Base-by-base conservation (phyloP, 2,797 vertebrate genomes). In the Catamblyrhynchus diadema region DNA sequence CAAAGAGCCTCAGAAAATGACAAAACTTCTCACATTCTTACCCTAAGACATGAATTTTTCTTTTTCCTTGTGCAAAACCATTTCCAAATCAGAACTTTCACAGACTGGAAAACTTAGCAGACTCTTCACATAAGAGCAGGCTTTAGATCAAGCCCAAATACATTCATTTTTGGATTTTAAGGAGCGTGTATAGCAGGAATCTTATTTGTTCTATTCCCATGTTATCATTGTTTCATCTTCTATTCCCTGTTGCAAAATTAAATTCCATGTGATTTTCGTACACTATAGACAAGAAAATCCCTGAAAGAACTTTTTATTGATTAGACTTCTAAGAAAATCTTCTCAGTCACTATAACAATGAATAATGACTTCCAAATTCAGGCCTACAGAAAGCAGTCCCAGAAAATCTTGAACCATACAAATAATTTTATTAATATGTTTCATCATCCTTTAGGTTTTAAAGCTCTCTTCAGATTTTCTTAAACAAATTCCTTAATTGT, bases 231-330 rank as follows among this genome's bases (percentile, higher is more conserved):
- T 64, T 92, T 96, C 91, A 95, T 95, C 91, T 97, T 92, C 90
- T 88, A 93, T 90, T 97, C 94, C 71, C 82, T 88, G 57, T 47
- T 96, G 90, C 81, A 96, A 94, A 97, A 97, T 88, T 92, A 95
- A 96, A 93, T 71, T 94, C 87, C 75, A 92, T 70, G 57, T 96
- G 93, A 98, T 97, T 96, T 96, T 77, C 85, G 80, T 95, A 95
- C 61, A 35, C 50, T 91, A 90, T 27, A 96, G 90, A 94, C 90
- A 95, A 96, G 90, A 96, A 95, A 91, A 91, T 89, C 90, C 92
- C 86, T 82, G 72, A 93, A 97, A 95, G 74, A 85, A 95, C 25
- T 95, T 97, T 90, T 95, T 86, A 91, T 93, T 96, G 89, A 92
- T 96, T 75, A 77, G 53, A 61, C 67, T 67, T 78, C 8, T 37